Evolutionary conservation across 2,797 vertebrate species (phyloP).

Genomic region (Rhinogobio ventralis): DNA sequence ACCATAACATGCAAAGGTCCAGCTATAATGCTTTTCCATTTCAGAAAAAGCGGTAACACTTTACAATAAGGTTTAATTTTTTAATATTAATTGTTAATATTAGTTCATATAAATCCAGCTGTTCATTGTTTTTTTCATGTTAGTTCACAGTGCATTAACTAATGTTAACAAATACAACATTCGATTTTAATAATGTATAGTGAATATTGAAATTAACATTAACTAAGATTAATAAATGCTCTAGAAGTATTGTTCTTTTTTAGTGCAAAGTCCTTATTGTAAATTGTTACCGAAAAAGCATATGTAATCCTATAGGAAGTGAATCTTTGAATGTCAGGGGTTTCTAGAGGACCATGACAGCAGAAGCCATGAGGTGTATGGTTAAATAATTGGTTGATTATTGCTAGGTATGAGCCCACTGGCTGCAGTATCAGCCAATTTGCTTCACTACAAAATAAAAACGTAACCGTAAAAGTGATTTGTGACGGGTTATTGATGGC

Average conservation of each 20-base stretch:
- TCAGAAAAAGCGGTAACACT: too few species aligned
- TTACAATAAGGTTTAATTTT: too few species aligned
- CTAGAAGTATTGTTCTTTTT: too few species aligned
- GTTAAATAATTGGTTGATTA: neutral
- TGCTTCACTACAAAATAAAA: neutral
- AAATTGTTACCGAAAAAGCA: neutral
- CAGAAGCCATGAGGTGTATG: neutral
- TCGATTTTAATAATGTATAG: too few species aligned
- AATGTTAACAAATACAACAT: too few species aligned
- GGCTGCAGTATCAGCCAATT: neutral
- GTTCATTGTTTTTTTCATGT: too few species aligned
- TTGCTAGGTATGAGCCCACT: neutral
- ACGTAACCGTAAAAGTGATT: constrained; percentile 11
- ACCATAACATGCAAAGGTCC: neutral
- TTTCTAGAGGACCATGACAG: neutral
- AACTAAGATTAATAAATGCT: too few species aligned
- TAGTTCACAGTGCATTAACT: too few species aligned
- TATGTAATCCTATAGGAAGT: neutral
- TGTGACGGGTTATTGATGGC: constrained; percentile 1
- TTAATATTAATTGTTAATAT: too few species aligned
- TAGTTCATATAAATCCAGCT: too few species aligned
- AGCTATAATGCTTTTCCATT: neutral
- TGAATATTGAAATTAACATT: too few species aligned
- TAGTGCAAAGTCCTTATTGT: too few species aligned
- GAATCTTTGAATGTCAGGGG: neutral